Percentiles rank a stretch among this genome's conserved stretches.
phyloP scores from a whole-genome alignment of 2,113 vertebrate genomes.

The Sus scrofa region T2T-Sscrofa CM000812.6:50347501-50348000 shows the following conservation, averaged over 20 bases:
- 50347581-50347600: slow-evolving; percentile 6
- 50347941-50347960: too few species aligned
- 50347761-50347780: background rate
- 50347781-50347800: background rate
- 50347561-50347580: slow-evolving; percentile 49
- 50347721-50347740: background rate
- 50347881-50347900: too few species aligned
- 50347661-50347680: background rate
- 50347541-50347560: background rate
- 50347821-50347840: too few species aligned
- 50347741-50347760: background rate
- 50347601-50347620: background rate
- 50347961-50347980: too few species aligned
- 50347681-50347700: background rate
- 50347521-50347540: background rate
- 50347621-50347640: slow-evolving; percentile 33
- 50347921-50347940: too few species aligned
- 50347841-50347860: too few species aligned
- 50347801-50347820: too few species aligned
- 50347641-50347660: slow-evolving; percentile 14
- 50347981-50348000: too few species aligned
- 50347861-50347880: too few species aligned
- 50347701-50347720: background rate
- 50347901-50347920: too few species aligned
- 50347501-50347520: background rate